Conservation (phyloP, 2,888 invertebrate genomes). For the Colletes collaris region DNA sequence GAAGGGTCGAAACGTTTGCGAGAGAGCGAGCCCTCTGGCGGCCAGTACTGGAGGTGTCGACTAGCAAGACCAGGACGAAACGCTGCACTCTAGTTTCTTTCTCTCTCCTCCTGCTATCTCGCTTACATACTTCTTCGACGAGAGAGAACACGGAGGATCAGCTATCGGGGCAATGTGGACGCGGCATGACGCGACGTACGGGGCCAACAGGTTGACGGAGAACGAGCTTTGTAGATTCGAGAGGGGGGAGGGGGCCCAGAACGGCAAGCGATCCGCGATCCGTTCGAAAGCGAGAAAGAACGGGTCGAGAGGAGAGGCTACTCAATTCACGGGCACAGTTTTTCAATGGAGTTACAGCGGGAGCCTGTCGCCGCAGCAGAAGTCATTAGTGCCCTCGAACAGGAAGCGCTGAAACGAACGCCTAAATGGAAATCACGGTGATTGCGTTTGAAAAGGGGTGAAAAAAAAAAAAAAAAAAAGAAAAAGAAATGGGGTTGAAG, state of each 20-base stretch:
- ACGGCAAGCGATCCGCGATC: neutral
- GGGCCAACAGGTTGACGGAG: slow-evolving; percentile 1
- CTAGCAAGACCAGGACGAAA: no score
- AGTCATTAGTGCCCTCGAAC: slow-evolving; percentile 58
- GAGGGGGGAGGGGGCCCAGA: no score
- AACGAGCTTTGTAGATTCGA: neutral
- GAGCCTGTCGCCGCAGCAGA: slow-evolving; percentile 42
- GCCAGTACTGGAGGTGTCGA: no score
- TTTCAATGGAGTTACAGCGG: slow-evolving; percentile 51
- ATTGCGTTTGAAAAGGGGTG: slow-evolving; percentile 59
- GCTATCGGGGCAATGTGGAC: no score
- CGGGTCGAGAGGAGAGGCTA: slow-evolving; percentile 40
- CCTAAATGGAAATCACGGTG: slow-evolving; percentile 63
- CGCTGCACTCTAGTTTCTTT: no score
- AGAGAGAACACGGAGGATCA: no score
- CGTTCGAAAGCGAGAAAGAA: slow-evolving; percentile 11
- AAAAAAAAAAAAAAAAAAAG: slow-evolving; percentile 17
- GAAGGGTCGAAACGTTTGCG: no score
- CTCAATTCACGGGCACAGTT: slow-evolving; percentile 54
- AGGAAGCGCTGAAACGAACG: slow-evolving; percentile 52
- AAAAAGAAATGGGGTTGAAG: slow-evolving; percentile 40
- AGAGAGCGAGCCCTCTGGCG: no score
- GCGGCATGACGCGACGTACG: neutral
- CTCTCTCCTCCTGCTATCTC: no score
- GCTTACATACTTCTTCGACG: no score